A percentile compares a stretch with the other conserved stretches of the same genome.
phyloP scores from a whole-genome alignment of 2,888 invertebrate species.

The Galerucella calmariensis region DNA sequence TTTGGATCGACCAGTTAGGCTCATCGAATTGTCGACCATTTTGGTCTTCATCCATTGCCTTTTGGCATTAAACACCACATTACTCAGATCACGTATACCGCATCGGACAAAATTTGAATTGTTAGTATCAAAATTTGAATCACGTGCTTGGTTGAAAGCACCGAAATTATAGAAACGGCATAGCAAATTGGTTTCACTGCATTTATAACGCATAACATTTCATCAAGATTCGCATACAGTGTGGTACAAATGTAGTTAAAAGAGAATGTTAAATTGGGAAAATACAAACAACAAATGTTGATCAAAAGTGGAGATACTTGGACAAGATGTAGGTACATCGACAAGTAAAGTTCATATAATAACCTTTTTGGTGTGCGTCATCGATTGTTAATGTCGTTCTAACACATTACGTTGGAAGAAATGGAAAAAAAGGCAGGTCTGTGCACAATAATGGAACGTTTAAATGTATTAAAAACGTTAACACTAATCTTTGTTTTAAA shows the following conservation, averaged over 20 bases:
- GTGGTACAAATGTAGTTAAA: not conserved
- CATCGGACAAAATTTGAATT: conserved; percentile 49
- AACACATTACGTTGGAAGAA: no score
- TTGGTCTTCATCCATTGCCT: conserved; percentile 25
- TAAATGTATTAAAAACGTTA: no score
- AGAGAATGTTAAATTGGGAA: conserved; percentile 16
- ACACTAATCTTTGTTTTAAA: no score
- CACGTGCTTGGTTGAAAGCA: conserved; percentile 41
- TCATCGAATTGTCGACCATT: conserved; percentile 9
- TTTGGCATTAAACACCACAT: conserved; percentile 31
- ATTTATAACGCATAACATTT: conserved; percentile 21
- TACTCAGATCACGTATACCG: conserved; percentile 45
- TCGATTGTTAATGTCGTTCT: no score
- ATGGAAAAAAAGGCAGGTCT: no score
- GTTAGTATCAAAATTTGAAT: conserved; percentile 48
- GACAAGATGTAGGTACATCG: no score
- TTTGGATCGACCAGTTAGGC: not conserved
- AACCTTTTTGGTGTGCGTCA: no score
- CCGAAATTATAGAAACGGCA: conserved; percentile 46
- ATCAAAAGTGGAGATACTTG: no score
- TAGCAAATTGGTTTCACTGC: conserved; percentile 47
- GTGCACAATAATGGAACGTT: no score
- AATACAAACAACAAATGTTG: not conserved
- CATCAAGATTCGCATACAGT: conserved; percentile 1
- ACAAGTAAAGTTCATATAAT: no score